phyloP scores from a whole-genome alignment of 2,888 invertebrate genomes.

The Bombylius discolor region DNA sequence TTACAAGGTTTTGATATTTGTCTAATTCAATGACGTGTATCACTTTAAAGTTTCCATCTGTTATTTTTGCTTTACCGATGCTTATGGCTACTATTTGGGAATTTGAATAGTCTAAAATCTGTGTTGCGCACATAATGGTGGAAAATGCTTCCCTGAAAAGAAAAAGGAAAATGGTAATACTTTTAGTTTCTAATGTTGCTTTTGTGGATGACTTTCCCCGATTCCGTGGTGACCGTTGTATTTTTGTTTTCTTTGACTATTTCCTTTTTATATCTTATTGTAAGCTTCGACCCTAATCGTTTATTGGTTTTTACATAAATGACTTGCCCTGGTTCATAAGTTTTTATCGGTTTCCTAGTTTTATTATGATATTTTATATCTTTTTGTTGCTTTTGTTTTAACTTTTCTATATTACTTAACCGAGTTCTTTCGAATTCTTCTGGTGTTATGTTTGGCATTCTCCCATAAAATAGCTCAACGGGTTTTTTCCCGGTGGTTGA shows the following conservation, averaged over 20 bases:
- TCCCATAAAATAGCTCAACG: conserved; percentile 4
- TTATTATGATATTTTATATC: conserved; percentile 3
- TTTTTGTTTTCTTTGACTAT: conserved; percentile 1
- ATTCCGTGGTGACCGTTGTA: conserved; percentile 2
- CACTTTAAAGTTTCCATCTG: too few relatives aligned
- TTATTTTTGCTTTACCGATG: too few relatives aligned
- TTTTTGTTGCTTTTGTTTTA: conserved; percentile 2
- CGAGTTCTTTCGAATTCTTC: conserved; percentile 1
- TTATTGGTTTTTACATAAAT: conserved; percentile 5
- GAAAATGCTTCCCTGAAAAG: neutral
- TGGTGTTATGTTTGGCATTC: neutral
- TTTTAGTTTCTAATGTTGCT: conserved; percentile 2
- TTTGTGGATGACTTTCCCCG: conserved; percentile 5
- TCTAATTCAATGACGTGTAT: too few relatives aligned
- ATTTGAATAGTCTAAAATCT: too few relatives aligned
- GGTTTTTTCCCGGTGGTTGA: too few relatives aligned
- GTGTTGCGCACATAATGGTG: too few relatives aligned
- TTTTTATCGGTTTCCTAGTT: conserved; percentile 1
- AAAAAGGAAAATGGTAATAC: neutral
- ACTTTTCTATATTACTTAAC: neutral
- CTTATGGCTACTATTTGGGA: too few relatives aligned
- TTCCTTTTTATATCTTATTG: conserved; percentile 1
- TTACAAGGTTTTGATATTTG: too few relatives aligned
- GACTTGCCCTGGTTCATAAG: neutral
- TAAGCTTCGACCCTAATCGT: conserved; percentile 2